Evolutionary conservation across 2,888 invertebrate species (phyloP), one percentile per base, ranked within the genome.

Genomic region (Erebia aethiops): DNA sequence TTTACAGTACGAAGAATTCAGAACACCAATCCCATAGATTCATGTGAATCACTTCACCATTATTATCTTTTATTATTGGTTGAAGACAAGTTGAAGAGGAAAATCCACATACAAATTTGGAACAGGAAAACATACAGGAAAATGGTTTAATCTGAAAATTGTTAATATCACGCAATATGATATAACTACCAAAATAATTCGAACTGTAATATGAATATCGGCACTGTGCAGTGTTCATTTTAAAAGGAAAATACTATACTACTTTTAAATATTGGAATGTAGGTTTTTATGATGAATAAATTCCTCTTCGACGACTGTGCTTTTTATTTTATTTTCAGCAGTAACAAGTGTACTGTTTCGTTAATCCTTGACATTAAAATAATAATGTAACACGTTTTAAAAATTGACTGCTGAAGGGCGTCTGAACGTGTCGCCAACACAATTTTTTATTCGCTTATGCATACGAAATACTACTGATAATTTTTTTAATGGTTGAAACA

Each of bases 331-430:
- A 46, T 35, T 51, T 67, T 58, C 11, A 46, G 41, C 5, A 14
- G 49, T n/a, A 51, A 35, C 41, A 35, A 54, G 11, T 41, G 18
- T n/a, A 41, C 26, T 16, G 46, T 21, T 67, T 67, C 57, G 67
- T 74, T 74, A 67, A 68, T 75, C 74, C 78, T 81, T 77, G 77
- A 77, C 74, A 79, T 79, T 78, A 79, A 79, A 77, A 76, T 74
- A 79, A 78, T 80, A 81, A 57, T 21, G 76, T 72, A 69, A 72
- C 78, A 69, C 72, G 79, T 80, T 80, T 78, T 68, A 80, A 81
- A 81, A 80, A 79, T 80, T 75, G 80, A 77, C 75, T 73, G 49
- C 69, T 77, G 81, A 86, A 83, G 84, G 84, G 80, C 81, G 71
- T 72, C 77, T 68, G 69, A 74, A 71, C 69, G 18, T 52, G 43